Conservation (phyloP, 2,797 vertebrate species). For the Pangasius macronema region DNA sequence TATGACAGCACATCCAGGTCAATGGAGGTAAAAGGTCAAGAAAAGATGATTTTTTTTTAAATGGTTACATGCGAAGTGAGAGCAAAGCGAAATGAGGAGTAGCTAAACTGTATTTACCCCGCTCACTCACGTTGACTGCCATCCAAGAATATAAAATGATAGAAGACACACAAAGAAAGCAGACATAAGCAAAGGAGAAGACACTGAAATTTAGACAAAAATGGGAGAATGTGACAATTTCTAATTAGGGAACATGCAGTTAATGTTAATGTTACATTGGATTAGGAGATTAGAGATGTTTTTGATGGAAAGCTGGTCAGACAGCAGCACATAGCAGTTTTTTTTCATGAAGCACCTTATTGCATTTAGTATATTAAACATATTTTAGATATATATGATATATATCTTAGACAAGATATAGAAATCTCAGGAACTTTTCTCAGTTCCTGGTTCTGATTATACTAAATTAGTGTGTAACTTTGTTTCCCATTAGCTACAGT, state of each 20-base stretch:
- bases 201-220: constrained; percentile 56
- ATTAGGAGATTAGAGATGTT: constrained; percentile 35
- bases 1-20: constrained; percentile 54
- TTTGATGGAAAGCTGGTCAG: constrained; percentile 34
- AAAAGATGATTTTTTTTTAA: constrained; percentile 67
- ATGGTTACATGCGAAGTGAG: constrained; percentile 65
- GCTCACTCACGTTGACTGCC: constrained; percentile 90
- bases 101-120: constrained; percentile 89
- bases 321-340: background rate
- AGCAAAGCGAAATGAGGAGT: constrained; percentile 61
- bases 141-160: constrained; percentile 78
- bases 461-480: background rate
- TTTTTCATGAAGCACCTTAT: background rate
- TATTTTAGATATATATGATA: background rate
- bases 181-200: constrained; percentile 78
- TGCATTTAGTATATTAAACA: background rate
- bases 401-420: background rate
- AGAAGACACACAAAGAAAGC: constrained; percentile 80
- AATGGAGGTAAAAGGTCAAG: constrained; percentile 48
- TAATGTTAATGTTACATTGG: constrained; percentile 59
- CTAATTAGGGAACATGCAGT: constrained; percentile 68
- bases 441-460: background rate
- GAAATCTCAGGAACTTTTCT: background rate
- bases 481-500: background rate
- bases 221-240: constrained; percentile 65